Percentiles rank a stretch among this genome's conserved stretches.
Evolutionary conservation across 1,140 invertebrate species (phyloP).

Genomic region (Hycleus cichorii): DNA sequence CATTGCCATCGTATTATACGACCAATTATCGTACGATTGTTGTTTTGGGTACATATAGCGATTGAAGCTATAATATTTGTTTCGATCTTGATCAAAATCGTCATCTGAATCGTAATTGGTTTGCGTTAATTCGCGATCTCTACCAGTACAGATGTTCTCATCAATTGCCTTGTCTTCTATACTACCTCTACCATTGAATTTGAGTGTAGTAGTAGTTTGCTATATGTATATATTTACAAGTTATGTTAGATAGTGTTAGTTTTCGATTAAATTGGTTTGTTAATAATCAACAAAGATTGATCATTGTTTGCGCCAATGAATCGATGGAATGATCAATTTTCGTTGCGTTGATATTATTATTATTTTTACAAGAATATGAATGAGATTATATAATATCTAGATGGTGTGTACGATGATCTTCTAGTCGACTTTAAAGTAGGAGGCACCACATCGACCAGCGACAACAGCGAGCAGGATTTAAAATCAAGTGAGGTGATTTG

Average conservation of each 20-base stretch:
- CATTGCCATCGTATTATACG: constrained; percentile 22
- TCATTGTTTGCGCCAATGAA: not conserved
- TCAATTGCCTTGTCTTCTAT: constrained; percentile 29
- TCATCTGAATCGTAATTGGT: constrained; percentile 28
- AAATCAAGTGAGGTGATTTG: constrained; percentile 43
- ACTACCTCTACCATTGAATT: constrained; percentile 41
- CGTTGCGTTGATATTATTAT: not conserved
- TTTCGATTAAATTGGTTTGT: not conserved
- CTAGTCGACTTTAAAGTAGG: constrained; percentile 10
- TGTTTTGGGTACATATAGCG: constrained; percentile 20
- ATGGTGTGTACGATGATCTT: constrained; percentile 18
- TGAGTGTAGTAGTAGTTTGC: constrained; percentile 35
- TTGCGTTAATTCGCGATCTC: constrained; percentile 18
- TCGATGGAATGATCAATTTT: not conserved
- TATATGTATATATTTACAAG: constrained; percentile 37
- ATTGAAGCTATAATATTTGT: constrained; percentile 33
- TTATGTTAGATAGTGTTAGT: constrained; percentile 28
- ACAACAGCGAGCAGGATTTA: constrained; percentile 28
- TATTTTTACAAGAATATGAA: constrained; percentile 4
- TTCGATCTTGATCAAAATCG: constrained; percentile 20
- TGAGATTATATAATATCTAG: not conserved
- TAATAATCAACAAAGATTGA: not conserved
- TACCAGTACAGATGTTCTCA: constrained; percentile 33
- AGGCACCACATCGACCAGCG: constrained; percentile 17
- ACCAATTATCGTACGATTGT: constrained; percentile 29